These are phyloP conservation scores for Tragulus kanchil DNA, from an alignment of 2,113 vertebrate species.

Conservation along the genomic window DNA sequence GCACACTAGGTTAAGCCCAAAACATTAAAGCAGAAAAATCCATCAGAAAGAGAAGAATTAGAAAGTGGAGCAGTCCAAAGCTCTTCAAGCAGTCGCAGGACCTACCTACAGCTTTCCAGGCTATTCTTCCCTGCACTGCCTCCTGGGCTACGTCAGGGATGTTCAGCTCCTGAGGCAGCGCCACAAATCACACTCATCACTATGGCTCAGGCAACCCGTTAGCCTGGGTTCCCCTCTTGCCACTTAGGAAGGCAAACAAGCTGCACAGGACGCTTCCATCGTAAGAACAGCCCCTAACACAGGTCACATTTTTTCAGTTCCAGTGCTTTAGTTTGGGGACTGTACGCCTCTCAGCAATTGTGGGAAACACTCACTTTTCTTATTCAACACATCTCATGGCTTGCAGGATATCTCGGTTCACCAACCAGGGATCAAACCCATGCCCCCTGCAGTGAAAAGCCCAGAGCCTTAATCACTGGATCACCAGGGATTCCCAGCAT, in stretches of 20 bases:
- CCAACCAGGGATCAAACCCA: not conserved
- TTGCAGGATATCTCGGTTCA: not conserved
- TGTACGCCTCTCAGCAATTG: not conserved
- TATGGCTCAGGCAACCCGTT: not conserved
- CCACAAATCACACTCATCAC: not conserved
- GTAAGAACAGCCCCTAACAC: not conserved
- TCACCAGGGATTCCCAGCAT: not conserved
- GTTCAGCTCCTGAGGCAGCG: not conserved
- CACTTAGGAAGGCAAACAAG: not conserved
- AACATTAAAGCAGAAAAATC: not conserved
- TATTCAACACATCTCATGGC: not conserved
- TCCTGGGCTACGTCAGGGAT: rapidly evolving
- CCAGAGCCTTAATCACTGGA: not conserved
- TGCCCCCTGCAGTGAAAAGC: not conserved
- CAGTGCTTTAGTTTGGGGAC: not conserved
- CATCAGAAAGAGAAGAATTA: not conserved
- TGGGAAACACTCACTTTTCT: not conserved
- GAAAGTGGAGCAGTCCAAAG: not conserved
- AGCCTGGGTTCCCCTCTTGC: not conserved
- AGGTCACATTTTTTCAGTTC: not conserved
- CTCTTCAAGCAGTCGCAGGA: not conserved
- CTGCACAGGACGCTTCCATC: not conserved
- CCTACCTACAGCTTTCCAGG: no score
- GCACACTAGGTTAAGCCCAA: not conserved
- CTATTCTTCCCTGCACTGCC: not conserved